Evolutionary conservation across 2,888 invertebrate species (phyloP).

Genomic region (Latheticus oryzae): DNA sequence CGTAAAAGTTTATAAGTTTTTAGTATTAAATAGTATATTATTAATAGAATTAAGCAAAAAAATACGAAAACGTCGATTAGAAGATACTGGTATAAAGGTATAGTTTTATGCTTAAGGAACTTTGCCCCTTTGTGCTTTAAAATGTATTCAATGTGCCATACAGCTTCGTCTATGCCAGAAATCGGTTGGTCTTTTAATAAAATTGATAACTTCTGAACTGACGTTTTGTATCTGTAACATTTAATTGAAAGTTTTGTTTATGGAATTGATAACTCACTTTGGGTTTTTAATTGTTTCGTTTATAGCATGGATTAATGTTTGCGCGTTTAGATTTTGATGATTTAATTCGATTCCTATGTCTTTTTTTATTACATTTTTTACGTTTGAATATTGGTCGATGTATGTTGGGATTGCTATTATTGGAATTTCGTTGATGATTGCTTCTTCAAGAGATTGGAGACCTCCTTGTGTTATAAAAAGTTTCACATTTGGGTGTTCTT

Average conservation of each 20-base stretch:
- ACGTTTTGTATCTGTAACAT: constrained; percentile 52
- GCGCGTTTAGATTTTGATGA: constrained; percentile 54
- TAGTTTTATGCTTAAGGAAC: constrained; percentile 48
- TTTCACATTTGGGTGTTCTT: constrained; percentile 63
- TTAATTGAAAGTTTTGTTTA: background rate
- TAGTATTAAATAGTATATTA: too few relatives aligned
- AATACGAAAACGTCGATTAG: constrained; percentile 50
- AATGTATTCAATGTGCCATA: constrained; percentile 58
- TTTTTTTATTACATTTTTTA: constrained; percentile 37
- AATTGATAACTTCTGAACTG: constrained; percentile 43
- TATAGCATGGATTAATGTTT: constrained; percentile 54
- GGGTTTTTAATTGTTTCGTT: constrained; percentile 41
- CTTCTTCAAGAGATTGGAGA: constrained; percentile 65
- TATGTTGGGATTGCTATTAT: constrained; percentile 64
- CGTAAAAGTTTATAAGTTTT: too few relatives aligned
- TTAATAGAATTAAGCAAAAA: too few relatives aligned
- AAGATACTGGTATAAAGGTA: constrained; percentile 51
- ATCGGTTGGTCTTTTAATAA: constrained; percentile 52
- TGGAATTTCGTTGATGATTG: constrained; percentile 63
- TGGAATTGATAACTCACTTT: constrained; percentile 30
- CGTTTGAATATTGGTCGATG: constrained; percentile 63
- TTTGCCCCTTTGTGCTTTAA: constrained; percentile 52
- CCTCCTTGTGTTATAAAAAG: constrained; percentile 67
- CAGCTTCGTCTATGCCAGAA: constrained; percentile 51
- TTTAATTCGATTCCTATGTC: constrained; percentile 59